Conservation (phyloP, 2,888 invertebrate species). For the Tachina fera region DNA sequence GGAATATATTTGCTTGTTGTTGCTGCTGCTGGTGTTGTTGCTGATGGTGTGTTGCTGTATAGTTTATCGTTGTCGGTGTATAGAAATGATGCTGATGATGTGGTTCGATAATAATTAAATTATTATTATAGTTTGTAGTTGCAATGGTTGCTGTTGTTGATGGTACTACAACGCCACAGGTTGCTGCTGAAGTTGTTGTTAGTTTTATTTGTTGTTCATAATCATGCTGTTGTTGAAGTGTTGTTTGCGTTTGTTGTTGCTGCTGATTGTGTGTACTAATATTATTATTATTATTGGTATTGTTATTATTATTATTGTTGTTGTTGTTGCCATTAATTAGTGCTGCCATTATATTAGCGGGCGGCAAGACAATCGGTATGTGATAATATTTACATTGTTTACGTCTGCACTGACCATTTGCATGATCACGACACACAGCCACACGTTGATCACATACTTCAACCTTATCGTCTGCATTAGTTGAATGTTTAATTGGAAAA, state of each 20-base stretch:
- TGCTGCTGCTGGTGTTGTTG: constrained; percentile 71
- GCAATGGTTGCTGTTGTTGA: constrained; percentile 74
- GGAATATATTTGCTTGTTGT: constrained; percentile 58
- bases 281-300: constrained; percentile 72
- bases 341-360: constrained; percentile 90
- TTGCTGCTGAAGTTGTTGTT: constrained; percentile 70
- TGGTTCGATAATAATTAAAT: constrained; percentile 79
- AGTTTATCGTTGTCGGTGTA: constrained; percentile 72
- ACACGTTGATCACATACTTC: constrained; percentile 97
- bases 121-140: constrained; percentile 75
- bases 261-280: constrained; percentile 67
- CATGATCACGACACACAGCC: constrained; percentile 97
- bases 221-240: constrained; percentile 75
- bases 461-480: constrained; percentile 92
- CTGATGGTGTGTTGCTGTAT: constrained; percentile 73
- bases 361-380: constrained; percentile 95
- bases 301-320: constrained; percentile 72
- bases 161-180: constrained; percentile 67
- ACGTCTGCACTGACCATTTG: constrained; percentile 95
- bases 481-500: background rate
- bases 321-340: constrained; percentile 81
- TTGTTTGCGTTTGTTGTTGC: constrained; percentile 74
- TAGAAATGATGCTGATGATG: constrained; percentile 75
- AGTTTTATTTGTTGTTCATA: constrained; percentile 71
- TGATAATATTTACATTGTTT: constrained; percentile 98